These are phyloP conservation scores for Nicator chloris DNA, from an alignment of 2,113 vertebrate genomes.

Conservation along the genomic window DNA sequence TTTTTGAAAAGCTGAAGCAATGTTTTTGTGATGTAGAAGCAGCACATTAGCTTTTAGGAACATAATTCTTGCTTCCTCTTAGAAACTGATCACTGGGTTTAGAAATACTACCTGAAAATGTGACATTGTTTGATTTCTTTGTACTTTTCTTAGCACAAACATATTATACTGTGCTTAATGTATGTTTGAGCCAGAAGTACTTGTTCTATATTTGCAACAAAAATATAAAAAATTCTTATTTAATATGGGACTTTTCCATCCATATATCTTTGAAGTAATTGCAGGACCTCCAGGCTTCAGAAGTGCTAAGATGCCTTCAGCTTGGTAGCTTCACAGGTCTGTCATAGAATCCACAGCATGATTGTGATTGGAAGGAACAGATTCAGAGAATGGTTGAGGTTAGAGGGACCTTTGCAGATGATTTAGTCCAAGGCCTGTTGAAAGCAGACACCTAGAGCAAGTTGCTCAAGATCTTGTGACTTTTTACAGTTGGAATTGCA, in stretches of 20 bases:
- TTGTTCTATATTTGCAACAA: neutral
- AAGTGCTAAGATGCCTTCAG: neutral
- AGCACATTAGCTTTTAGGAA: neutral
- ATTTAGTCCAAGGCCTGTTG: neutral
- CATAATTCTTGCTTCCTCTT: neutral
- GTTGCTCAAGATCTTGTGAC: neutral
- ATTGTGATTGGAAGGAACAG: neutral
- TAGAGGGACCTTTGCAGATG: neutral
- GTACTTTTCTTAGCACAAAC: neutral
- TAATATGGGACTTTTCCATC: neutral
- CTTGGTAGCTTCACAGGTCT: neutral
- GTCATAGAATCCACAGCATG: neutral
- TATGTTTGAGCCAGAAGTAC: neutral
- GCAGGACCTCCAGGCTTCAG: neutral
- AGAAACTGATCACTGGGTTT: neutral
- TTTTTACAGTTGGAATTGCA: neutral
- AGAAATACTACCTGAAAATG: neutral
- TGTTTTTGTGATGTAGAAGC: neutral
- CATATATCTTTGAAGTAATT: neutral
- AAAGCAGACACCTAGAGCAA: neutral
- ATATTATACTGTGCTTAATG: neutral
- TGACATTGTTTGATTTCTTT: neutral
- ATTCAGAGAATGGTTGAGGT: neutral
- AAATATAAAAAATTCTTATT: neutral
- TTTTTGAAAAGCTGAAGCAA: neutral